These are phyloP conservation scores for Thunnus albacares DNA, from an alignment of 2,797 vertebrate species.

Conservation along the genomic window DNA sequence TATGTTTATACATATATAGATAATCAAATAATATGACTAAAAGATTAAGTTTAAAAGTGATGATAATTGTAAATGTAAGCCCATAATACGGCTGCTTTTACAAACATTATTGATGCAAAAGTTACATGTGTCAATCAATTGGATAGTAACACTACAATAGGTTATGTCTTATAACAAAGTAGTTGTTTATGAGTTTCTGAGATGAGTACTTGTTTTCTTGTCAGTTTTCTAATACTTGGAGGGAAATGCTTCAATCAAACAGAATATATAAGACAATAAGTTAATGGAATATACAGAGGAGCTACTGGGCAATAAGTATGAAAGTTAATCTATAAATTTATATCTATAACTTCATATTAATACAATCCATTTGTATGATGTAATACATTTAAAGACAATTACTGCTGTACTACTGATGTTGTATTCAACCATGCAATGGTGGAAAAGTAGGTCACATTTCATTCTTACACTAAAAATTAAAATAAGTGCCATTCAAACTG, in stretches of 20 bases:
- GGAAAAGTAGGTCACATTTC: neutral
- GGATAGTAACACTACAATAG: no score
- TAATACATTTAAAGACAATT: conserved; percentile 9
- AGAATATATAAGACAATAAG: neutral
- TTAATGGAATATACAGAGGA: neutral
- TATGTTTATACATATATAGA: no score
- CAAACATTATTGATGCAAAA: neutral
- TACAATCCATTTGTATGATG: neutral
- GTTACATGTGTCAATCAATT: no score
- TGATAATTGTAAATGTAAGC: neutral
- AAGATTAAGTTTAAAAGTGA: no score
- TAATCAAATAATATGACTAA: no score
- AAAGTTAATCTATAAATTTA: neutral
- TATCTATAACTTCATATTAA: neutral
- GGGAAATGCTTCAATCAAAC: neutral
- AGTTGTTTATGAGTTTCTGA: no score
- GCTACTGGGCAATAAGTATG: neutral
- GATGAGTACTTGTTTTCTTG: no score
- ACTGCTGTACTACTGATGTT: neutral
- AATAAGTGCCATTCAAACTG: neutral
- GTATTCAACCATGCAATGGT: neutral
- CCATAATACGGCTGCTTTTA: neutral
- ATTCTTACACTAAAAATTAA: neutral
- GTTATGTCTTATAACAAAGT: no score
- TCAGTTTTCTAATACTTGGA: neutral